A percentile compares a stretch with the other conserved stretches of the same genome.
These are phyloP conservation scores for Urophycis tenuis DNA, from an alignment of 2,797 vertebrate genomes.

Conservation along the genomic window DNA sequence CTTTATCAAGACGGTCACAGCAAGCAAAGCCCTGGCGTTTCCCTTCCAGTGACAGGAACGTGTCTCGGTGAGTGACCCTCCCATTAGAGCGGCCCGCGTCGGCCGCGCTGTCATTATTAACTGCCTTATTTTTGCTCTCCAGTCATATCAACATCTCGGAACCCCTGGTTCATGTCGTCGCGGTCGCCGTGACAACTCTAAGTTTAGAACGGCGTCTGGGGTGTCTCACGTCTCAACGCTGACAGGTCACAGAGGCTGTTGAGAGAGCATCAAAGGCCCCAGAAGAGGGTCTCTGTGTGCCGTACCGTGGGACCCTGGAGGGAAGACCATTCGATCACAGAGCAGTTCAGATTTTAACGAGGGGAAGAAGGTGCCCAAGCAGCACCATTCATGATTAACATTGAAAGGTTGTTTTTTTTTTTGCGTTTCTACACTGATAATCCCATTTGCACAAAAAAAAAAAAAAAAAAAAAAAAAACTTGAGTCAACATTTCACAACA, in stretches of 20 bases:
- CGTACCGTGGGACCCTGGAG: slow-evolving; percentile 10
- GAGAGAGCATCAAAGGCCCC: slow-evolving; percentile 54
- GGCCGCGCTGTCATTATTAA: slow-evolving; percentile 69
- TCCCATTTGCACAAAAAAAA: too few relatives aligned
- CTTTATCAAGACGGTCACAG: slow-evolving; percentile 35
- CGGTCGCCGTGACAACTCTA: slow-evolving; percentile 59
- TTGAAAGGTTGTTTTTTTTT: too few relatives aligned
- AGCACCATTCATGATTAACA: not conserved
- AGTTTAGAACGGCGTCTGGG: slow-evolving; percentile 69
- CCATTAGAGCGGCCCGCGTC: slow-evolving; percentile 56
- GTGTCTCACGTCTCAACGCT: slow-evolving; percentile 54
- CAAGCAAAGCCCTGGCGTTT: slow-evolving; percentile 34
- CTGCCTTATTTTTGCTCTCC: slow-evolving; percentile 55
- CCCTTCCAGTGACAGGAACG: slow-evolving; percentile 49
- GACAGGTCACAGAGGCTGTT: slow-evolving; percentile 49
- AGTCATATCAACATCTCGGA: slow-evolving; percentile 62
- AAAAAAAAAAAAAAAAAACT: too few relatives aligned
- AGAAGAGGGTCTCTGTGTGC: slow-evolving; percentile 41
- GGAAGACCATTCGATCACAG: not conserved
- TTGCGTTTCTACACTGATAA: not conserved
- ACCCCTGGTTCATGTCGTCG: slow-evolving; percentile 49
- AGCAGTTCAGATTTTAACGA: not conserved
- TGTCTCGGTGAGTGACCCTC: slow-evolving; percentile 37
- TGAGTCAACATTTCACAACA: not conserved
- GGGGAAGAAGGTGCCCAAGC: not conserved